phyloP scores from a whole-genome alignment of 1,140 invertebrate species.

The Pseudomyrmex dendroicus region DNA sequence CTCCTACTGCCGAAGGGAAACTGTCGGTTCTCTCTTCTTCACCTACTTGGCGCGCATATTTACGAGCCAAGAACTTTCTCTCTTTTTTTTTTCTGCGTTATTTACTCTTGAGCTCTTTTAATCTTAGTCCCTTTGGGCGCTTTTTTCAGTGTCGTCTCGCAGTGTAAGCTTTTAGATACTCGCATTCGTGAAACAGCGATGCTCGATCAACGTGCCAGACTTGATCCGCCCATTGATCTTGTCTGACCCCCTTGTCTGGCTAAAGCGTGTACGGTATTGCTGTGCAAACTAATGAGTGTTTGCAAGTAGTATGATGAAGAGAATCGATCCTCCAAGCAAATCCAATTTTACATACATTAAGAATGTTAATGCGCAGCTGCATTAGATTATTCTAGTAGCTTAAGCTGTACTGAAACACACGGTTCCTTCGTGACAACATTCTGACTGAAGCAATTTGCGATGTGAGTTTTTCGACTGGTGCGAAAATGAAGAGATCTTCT shows the following conservation, averaged over 20 bases:
- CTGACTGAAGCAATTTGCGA: too few species aligned
- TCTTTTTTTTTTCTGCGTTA: conserved; percentile 10
- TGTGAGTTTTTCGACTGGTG: too few species aligned
- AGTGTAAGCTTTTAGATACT: conserved; percentile 57
- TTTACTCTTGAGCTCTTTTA: conserved; percentile 55
- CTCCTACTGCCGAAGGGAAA: conserved; percentile 51
- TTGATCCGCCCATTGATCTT: conserved; percentile 54
- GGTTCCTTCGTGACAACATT: not conserved
- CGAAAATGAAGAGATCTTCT: too few species aligned
- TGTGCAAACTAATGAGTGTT: conserved; percentile 50
- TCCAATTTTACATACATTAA: conserved; percentile 30
- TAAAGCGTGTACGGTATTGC: conserved; percentile 22
- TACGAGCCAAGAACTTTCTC: conserved; percentile 33
- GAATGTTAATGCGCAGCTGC: not conserved
- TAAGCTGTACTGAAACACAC: not conserved
- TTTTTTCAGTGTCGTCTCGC: conserved; percentile 50
- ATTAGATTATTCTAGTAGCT: not conserved
- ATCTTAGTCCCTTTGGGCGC: conserved; percentile 46
- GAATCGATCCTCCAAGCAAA: conserved; percentile 26
- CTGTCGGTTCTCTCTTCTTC: conserved; percentile 19
- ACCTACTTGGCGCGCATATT: conserved; percentile 46
- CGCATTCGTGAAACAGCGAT: conserved; percentile 37
- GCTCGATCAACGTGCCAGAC: conserved; percentile 56
- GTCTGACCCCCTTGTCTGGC: conserved; percentile 43
- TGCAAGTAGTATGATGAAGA: conserved; percentile 34